Percentiles rank a stretch among this genome's conserved stretches.
These are phyloP conservation scores for Strongylocentrotus purpuratus DNA, from an alignment of 35 echinoderm and acorn worm species.

Conservation along the genomic window DNA sequence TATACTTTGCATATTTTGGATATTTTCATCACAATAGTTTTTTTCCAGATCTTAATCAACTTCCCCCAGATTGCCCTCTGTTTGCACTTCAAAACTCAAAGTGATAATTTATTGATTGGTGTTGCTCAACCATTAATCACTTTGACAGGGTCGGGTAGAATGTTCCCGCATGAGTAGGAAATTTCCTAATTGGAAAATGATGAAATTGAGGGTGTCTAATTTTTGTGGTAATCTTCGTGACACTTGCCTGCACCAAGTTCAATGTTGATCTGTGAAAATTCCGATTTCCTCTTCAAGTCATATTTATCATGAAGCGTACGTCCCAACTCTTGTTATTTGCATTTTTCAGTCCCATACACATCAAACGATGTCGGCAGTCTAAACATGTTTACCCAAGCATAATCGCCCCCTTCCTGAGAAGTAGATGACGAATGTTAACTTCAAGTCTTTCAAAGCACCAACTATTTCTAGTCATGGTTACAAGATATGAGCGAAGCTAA, in stretches of 20 bases:
- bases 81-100: not conserved
- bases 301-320: no score
- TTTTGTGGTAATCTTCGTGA: not conserved
- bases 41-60: not conserved
- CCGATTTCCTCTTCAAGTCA: no score
- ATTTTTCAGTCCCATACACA: not conserved
- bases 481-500: no score
- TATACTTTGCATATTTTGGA: not conserved
- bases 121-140: not conserved
- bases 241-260: not conserved
- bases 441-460: not conserved
- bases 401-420: not conserved
- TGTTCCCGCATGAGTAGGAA: not conserved
- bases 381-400: not conserved
- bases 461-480: not conserved
- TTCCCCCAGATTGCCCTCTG: not conserved
- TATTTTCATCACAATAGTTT: not conserved
- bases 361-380: not conserved
- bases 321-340: no score
- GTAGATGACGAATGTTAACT: not conserved
- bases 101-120: not conserved
- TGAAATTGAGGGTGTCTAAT: not conserved
- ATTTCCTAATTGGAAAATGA: slow-evolving; percentile 1
- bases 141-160: not conserved
- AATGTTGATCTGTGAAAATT: no score